Evolutionary conservation across 2,888 invertebrate genomes (phyloP).

Genomic region (Lepeophtheirus nordmannii): DNA sequence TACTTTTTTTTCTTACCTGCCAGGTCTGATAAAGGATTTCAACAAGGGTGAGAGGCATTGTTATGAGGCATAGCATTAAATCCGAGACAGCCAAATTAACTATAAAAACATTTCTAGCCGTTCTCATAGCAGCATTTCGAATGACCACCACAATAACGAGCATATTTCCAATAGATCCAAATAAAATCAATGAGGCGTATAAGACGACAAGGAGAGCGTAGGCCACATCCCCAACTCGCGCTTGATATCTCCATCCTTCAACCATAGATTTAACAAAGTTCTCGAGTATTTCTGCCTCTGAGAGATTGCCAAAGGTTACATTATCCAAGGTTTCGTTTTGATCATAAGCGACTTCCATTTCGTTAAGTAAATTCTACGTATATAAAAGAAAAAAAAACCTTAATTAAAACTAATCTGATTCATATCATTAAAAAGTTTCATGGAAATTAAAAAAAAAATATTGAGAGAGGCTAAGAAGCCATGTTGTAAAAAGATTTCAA

Average conservation of each 20-base stretch:
- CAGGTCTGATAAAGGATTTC: slow-evolving; percentile 41
- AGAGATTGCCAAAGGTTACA: neutral
- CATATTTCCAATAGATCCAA: slow-evolving; percentile 6
- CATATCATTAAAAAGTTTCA: too few species aligned
- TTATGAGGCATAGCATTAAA: slow-evolving; percentile 67
- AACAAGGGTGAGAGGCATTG: slow-evolving; percentile 74
- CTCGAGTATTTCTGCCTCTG: slow-evolving; percentile 9
- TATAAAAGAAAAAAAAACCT: too few species aligned
- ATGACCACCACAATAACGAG: slow-evolving; percentile 17
- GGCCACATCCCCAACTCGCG: slow-evolving; percentile 1
- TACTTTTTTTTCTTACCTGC: slow-evolving; percentile 3
- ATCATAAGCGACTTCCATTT: neutral
- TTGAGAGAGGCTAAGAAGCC: too few species aligned
- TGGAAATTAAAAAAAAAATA: too few species aligned
- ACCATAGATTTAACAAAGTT: slow-evolving; percentile 16
- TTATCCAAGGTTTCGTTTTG: neutral
- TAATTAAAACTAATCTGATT: too few species aligned
- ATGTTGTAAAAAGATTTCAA: too few species aligned
- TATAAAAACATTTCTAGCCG: slow-evolving; percentile 85
- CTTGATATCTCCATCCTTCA: neutral
- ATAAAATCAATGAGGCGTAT: slow-evolving; percentile 10
- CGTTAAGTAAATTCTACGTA: neutral
- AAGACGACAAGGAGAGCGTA: slow-evolving; percentile 6
- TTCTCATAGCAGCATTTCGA: slow-evolving; percentile 45
- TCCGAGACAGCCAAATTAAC: slow-evolving; percentile 68